phyloP scores from a whole-genome alignment of 2,888 invertebrate genomes.

The Ectemnius lituratus region DNA sequence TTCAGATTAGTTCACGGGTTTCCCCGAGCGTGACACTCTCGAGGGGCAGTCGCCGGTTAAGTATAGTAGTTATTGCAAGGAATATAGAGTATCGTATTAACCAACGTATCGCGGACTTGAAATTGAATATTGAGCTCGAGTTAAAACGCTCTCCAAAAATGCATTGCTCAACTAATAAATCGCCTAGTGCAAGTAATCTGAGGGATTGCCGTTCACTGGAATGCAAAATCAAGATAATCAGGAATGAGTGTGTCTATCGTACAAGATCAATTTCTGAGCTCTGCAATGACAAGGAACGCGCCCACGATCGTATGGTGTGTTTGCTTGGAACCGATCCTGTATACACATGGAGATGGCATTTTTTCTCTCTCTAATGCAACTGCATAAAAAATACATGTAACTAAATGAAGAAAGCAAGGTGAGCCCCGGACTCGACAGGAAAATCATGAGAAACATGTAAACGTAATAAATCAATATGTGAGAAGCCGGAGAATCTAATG shows the following conservation, averaged over 20 bases:
- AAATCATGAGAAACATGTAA: neutral
- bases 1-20: slow-evolving; percentile 47
- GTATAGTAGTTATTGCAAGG: slow-evolving; percentile 50
- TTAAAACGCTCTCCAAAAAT: slow-evolving; percentile 49
- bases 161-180: neutral
- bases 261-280: too few relatives aligned
- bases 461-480: neutral
- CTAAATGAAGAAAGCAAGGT: neutral
- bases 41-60: slow-evolving; percentile 49
- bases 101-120: slow-evolving; percentile 27
- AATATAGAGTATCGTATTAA: slow-evolving; percentile 52
- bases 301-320: too few relatives aligned
- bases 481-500: neutral
- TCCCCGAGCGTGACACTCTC: slow-evolving; percentile 22
- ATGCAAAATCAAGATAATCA: neutral
- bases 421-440: neutral
- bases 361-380: too few relatives aligned
- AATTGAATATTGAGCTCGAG: slow-evolving; percentile 18
- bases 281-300: too few relatives aligned
- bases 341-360: too few relatives aligned
- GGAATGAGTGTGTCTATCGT: neutral
- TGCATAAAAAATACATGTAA: neutral
- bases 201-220: neutral
- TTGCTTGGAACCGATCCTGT: too few relatives aligned
- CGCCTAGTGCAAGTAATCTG: too few relatives aligned